A percentile compares a stretch with the other conserved stretches of the same genome.
phyloP scores from a whole-genome alignment of 1,140 invertebrate genomes.

The Lithobius niger region DNA sequence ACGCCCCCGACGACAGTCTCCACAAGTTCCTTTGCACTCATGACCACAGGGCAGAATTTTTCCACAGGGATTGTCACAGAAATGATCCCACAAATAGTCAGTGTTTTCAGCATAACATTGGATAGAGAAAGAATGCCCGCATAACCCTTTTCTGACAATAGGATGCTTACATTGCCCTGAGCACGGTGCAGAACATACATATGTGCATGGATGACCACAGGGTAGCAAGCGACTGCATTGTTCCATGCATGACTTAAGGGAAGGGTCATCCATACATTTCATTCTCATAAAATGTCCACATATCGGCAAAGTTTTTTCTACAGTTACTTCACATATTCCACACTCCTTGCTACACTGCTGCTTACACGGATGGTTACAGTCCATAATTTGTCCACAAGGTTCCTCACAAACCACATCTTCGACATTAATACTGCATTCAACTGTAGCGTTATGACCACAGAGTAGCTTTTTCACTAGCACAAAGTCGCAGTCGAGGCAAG shows the following conservation, averaged over 20 bases:
- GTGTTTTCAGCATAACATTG: neutral
- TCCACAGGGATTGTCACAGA: neutral
- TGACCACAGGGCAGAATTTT: constrained; percentile 15
- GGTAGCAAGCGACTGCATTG: constrained; percentile 12
- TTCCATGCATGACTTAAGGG: constrained; percentile 11
- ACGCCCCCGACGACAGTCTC: constrained; percentile 6
- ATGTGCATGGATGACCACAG: constrained; percentile 19
- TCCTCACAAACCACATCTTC: too few relatives aligned
- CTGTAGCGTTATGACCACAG: too few relatives aligned
- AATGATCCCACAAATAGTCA: neutral
- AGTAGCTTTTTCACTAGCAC: too few relatives aligned
- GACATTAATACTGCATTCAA: too few relatives aligned
- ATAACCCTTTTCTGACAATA: neutral
- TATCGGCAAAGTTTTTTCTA: constrained; percentile 7
- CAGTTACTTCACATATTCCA: neutral
- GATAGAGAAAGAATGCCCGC: neutral
- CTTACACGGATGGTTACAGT: neutral
- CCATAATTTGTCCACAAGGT: neutral
- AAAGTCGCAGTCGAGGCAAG: too few relatives aligned
- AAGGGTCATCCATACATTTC: constrained; percentile 8
- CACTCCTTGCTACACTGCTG: too few relatives aligned
- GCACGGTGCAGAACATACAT: constrained; percentile 16
- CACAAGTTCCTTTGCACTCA: constrained; percentile 12
- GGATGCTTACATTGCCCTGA: neutral
- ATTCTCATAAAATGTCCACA: constrained; percentile 13